A percentile compares a stretch with the other conserved stretches of the same genome.
Conservation (phyloP, 2,797 vertebrate species). For the Eulemur mongoz region DNA sequence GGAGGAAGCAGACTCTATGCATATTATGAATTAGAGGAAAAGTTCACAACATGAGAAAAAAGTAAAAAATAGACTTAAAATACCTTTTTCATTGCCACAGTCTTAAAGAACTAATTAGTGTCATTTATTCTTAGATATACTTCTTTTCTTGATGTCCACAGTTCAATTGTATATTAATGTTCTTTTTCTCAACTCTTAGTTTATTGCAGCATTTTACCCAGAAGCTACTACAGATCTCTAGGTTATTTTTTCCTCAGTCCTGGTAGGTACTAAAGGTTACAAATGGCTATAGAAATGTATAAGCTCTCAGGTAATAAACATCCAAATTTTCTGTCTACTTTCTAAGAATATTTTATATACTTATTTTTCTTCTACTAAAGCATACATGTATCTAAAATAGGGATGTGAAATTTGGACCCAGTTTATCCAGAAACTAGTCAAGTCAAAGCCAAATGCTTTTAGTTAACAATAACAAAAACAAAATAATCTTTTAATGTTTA, state of each 20-base stretch:
- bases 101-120: neutral
- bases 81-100: neutral
- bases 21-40: slow-evolving; percentile 5
- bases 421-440: slow-evolving; percentile 23
- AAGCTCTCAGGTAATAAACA: slow-evolving; percentile 34
- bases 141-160: neutral
- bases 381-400: neutral
- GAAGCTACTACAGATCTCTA: neutral
- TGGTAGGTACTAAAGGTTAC: neutral
- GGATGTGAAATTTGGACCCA: neutral
- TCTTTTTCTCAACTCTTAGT: neutral
- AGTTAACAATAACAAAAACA: neutral
- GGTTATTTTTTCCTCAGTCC: neutral
- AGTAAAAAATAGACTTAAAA: neutral
- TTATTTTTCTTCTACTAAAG: slow-evolving; percentile 3
- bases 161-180: neutral
- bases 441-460: slow-evolving; percentile 42
- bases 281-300: neutral
- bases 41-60: neutral
- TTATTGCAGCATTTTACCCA: neutral
- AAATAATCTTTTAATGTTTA: neutral
- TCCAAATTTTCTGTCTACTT: neutral
- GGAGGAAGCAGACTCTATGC: neutral
- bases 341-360: neutral
- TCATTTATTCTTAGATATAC: neutral